phyloP scores from a whole-genome alignment of 2,113 vertebrate genomes.

The Micromys minutus region DNA sequence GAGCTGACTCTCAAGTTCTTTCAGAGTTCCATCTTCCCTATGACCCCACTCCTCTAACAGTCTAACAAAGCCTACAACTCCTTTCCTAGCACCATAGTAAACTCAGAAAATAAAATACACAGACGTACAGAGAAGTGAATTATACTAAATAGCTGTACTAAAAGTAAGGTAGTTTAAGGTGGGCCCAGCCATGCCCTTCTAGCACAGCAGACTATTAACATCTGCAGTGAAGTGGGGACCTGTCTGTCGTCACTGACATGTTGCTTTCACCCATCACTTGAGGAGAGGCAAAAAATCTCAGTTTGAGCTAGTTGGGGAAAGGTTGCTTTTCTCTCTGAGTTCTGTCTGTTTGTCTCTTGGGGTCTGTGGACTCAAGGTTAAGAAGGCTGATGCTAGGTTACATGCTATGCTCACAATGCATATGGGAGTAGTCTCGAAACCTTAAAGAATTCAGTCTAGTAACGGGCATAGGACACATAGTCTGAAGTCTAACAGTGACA shows the following conservation, averaged over 20 bases:
- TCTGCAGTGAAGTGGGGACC: neutral
- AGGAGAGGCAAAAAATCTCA: constrained; percentile 22
- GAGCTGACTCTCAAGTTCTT: neutral
- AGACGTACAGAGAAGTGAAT: constrained; percentile 15
- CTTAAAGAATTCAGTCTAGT: constrained; percentile 15
- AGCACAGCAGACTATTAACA: neutral
- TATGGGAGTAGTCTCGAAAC: neutral
- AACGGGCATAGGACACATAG: neutral
- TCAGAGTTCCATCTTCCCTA: constrained; percentile 16
- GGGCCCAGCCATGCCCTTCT: neutral
- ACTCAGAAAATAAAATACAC: neutral
- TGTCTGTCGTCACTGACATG: neutral
- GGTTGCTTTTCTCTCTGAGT: neutral
- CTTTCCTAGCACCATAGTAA: constrained; percentile 29
- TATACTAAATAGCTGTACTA: constrained; percentile 26
- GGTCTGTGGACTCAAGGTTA: neutral
- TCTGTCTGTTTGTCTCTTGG: constrained; percentile 20
- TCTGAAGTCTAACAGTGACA: constrained; percentile 21
- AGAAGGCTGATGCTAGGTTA: neutral
- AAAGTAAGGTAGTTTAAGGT: neutral
- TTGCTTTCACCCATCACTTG: constrained; percentile 1
- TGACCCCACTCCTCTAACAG: neutral
- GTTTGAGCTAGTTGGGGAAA: neutral
- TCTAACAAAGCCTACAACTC: neutral
- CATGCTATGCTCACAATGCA: neutral